Percentiles rank a stretch among this genome's conserved stretches.
phyloP scores from a whole-genome alignment of 2,113 vertebrate species.

The Fregata magnificens region DNA sequence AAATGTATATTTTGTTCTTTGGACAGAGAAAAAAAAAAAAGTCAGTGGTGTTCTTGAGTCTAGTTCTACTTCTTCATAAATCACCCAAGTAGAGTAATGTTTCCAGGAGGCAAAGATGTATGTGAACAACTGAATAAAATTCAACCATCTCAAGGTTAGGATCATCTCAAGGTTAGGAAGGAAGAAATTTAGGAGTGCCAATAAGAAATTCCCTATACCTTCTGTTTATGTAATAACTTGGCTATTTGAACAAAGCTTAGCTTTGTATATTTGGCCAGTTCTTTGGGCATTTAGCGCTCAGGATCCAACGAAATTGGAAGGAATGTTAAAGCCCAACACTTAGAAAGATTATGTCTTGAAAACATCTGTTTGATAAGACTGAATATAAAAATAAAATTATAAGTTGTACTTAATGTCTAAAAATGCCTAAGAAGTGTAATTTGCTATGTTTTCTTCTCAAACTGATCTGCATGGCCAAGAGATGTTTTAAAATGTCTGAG shows the following conservation, averaged over 20 bases:
- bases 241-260: constrained; percentile 33
- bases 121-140: background rate
- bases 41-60: constrained; percentile 30
- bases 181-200: background rate
- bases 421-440: constrained; percentile 59
- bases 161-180: constrained; percentile 30
- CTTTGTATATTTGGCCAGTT: constrained; percentile 35
- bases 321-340: constrained; percentile 56
- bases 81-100: constrained; percentile 22
- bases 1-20: constrained; percentile 45
- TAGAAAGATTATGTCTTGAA: background rate
- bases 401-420: constrained; percentile 45
- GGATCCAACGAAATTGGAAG: constrained; percentile 27
- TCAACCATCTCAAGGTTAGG: constrained; percentile 1
- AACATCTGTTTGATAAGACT: constrained; percentile 18
- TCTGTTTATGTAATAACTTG: constrained; percentile 35
- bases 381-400: constrained; percentile 23
- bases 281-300: constrained; percentile 31
- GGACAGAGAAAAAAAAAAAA: constrained; percentile 26
- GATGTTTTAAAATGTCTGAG: constrained; percentile 70
- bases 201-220: background rate
- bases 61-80: constrained; percentile 34
- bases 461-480: constrained; percentile 71
- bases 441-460: constrained; percentile 58
- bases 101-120: constrained; percentile 41